Base-by-base conservation (phyloP, 2,113 vertebrate genomes). In the Athene noctua region DNA sequence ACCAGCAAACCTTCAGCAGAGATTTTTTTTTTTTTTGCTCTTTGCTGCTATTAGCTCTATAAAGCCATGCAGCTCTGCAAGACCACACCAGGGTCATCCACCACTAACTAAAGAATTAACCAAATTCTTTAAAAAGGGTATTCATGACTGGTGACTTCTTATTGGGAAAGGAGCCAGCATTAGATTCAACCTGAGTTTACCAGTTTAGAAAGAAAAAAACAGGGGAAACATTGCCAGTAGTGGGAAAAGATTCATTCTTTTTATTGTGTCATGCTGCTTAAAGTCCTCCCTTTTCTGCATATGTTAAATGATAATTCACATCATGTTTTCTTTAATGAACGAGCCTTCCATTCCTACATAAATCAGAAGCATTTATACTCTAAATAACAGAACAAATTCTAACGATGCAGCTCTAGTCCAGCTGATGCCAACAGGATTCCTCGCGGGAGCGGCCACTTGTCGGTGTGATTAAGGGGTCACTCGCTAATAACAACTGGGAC, bases 341-440 rank as follows among this genome's bases (percentile, higher is more conserved):
- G 72, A 57, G 57, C 36, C 14, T 91, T 36, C 49, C 38, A 59
- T 75, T 70, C 80, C 86, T 72, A 62, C 79, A 54, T n/a, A 63
- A 61, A 55, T 91, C 42, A 80, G 81, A 73, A 88, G 38, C 90
- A 81, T 87, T 97, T 94, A 19, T 49, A 84, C 80, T 63, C 72
- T 46, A 65, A 91, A 94, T 58, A 96, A 54, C 80, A 5, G 57
- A 65, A 42, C 2, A 47, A 88, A 88, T 78, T 18, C 10, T 34
- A 72, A 13, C 0, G 11, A 49, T 15, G 88, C 40, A 54, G 86
- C 65, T 73, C 66, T 10, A 49, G 74, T 15, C 71, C 66, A 26
- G 49, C 13, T 15, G 44, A n/a, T 42, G 71, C 54, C 91, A 52
- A 32, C 7, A 32, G 61, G 40, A 70, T 82, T 58, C 42, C 44